Evolutionary conservation across 2,797 vertebrate species (phyloP), one percentile per base, ranked within the genome.

Genomic region (Clarias laeviceps): DNA sequence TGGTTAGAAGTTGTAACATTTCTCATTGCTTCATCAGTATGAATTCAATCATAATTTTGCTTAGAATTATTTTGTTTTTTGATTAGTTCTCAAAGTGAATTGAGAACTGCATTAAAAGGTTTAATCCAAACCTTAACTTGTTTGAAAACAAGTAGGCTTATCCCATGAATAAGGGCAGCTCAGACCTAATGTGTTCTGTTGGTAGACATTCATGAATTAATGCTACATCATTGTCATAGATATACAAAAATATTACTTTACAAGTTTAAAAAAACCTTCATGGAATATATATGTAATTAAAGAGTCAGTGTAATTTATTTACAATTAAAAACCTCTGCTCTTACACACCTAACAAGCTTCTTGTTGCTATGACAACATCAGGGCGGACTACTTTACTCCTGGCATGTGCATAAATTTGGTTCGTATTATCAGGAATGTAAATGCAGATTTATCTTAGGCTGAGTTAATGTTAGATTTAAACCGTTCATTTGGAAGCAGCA

Each of bases 361-460:
- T 81, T 81, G 79, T 66, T 81, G 64, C 79, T 66, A 81, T 81
- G 62, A 62, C 79, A 81, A 81, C 79, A 22, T 32, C 11, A 5
- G 62, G 40, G 29, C 0, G 40, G 14, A 54, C 29, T 34, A 27
- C 18, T 54, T 50, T 50, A 11, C 40, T 66, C 11, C 40, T 66
- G 54, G 62, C 61, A 40, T 80, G 79, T 50, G 40, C 40, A 80
- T 80, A 65, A 66, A 66, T 80, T 80, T 80, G 40, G n/a, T 80
- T 50, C 9, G 18, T 62, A 80, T 80, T 80, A 66, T 12, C 37
- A 54, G 61, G 40, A 50, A 66, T 22, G n/a, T 66, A 81, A 81
- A 81, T 81, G 66, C 27, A 54, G 62, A 32, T 81, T 66, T 54
- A 29, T 9, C 4, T 22, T 62, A 66, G 79, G 45, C 40, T 54